Evolutionary conservation across 2,797 vertebrate genomes (phyloP).

Genomic region (Cheirogaleus major): DNA sequence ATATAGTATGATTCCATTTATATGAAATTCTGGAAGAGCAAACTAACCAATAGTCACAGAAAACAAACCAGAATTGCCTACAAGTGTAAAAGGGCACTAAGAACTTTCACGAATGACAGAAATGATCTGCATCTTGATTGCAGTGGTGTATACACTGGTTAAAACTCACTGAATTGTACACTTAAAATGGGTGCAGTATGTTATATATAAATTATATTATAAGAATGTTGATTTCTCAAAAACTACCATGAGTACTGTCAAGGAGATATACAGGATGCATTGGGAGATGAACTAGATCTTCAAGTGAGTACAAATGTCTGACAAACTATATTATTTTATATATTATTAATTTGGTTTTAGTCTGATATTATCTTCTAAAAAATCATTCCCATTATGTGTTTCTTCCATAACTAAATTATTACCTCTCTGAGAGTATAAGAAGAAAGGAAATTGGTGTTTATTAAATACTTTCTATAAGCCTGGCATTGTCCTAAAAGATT

Average conservation of each 20-base stretch:
- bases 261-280: neutral
- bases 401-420: conserved; percentile 49
- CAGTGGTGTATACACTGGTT: neutral
- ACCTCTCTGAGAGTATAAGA: neutral
- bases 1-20: neutral
- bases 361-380: conserved; percentile 3
- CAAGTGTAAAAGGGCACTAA: neutral
- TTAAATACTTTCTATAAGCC: conserved; percentile 44
- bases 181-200: neutral
- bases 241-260: neutral
- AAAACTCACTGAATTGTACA: neutral
- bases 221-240: neutral
- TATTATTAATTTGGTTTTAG: conserved; percentile 27
- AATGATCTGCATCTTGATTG: neutral
- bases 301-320: neutral
- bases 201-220: neutral
- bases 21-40: neutral
- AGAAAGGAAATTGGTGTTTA: conserved; percentile 57
- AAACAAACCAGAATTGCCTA: neutral
- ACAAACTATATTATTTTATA: neutral
- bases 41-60: neutral
- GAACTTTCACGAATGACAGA: neutral
- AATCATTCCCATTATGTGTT: neutral
- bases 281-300: neutral
- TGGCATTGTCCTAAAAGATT: conserved; percentile 14